Base-by-base conservation (phyloP, 1,140 invertebrate species). In the Planococcus citri region DNA sequence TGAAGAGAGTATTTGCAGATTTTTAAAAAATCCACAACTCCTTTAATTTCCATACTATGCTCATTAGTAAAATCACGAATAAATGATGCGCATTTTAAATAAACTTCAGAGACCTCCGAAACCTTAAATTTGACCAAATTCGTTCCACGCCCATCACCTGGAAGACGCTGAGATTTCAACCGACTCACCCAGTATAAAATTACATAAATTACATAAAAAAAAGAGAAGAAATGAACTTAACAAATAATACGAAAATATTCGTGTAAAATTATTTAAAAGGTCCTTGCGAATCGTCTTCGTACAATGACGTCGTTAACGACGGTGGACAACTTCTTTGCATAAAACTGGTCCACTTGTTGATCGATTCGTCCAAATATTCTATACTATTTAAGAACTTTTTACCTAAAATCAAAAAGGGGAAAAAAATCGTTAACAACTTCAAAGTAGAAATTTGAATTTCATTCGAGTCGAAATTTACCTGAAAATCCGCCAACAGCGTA, bases 371-470 rank as follows among this genome's bases (percentile, higher is more conserved):
- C 69, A 91, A 77, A 74, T 86, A 90, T 80, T 93, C 90, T 68
- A 92, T 86, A n/a, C 87, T 89, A 74, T 89, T 88, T 24, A 93
- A 79, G 79, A 93, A 93, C 70, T 82, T 82, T 80, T 89, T 89
- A 27, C 83, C 83, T 83, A 74, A 33, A 75, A 75, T 51, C 6
- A n/a, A 70, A 69, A 37, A 3, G 57, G 74, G 29, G 75, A 73
- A 68, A 60, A 60, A 17, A n/a, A n/a, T n/a, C n/a, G n/a, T 38
- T 60, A 70, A 58, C 68, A 38, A 2, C n/a, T n/a, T n/a, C n/a
- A n/a, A 14, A 9, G 27, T 69, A 37, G 3, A 69, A 6, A 68
- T 6, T 29, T 25, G 17, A 17, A 24, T 12, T 68, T 68, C 17
- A 8, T 68, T 25, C 25, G n/a, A 9, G 9, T 27, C 20, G 27